Conservation (phyloP, 1,140 invertebrate species). For the Drosophila bocki region DNA sequence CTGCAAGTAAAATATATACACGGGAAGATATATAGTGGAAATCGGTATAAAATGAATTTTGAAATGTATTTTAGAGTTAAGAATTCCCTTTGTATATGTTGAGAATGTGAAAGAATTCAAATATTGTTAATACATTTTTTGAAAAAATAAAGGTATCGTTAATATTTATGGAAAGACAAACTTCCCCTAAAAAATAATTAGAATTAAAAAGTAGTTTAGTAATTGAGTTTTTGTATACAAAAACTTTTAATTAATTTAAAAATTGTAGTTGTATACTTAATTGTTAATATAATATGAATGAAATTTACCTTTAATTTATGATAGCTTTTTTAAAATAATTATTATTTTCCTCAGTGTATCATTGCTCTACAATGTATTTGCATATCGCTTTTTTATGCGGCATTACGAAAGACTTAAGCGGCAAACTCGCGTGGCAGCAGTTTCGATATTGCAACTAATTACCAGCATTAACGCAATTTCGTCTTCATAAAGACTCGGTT, state of each 20-base stretch:
- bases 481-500: constrained; percentile 43
- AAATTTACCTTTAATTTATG: background rate
- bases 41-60: background rate
- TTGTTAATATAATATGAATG: background rate
- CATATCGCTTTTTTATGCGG: constrained; percentile 56
- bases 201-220: too few relatives aligned
- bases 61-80: background rate
- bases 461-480: constrained; percentile 77
- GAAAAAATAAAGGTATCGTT: too few relatives aligned
- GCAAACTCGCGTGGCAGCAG: constrained; percentile 73
- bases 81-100: too few relatives aligned
- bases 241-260: too few relatives aligned
- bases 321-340: background rate
- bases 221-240: too few relatives aligned
- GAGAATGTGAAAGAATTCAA: too few relatives aligned
- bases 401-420: constrained; percentile 75
- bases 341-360: constrained; percentile 17
- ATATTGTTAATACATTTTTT: too few relatives aligned
- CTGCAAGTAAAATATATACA: constrained; percentile 9
- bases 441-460: constrained; percentile 80
- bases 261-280: too few relatives aligned
- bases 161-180: too few relatives aligned
- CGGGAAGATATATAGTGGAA: background rate
- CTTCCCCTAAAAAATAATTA: too few relatives aligned
- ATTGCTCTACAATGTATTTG: constrained; percentile 62